phyloP scores from a whole-genome alignment of 2,797 vertebrate genomes.

The Taenioides sp. region DNA sequence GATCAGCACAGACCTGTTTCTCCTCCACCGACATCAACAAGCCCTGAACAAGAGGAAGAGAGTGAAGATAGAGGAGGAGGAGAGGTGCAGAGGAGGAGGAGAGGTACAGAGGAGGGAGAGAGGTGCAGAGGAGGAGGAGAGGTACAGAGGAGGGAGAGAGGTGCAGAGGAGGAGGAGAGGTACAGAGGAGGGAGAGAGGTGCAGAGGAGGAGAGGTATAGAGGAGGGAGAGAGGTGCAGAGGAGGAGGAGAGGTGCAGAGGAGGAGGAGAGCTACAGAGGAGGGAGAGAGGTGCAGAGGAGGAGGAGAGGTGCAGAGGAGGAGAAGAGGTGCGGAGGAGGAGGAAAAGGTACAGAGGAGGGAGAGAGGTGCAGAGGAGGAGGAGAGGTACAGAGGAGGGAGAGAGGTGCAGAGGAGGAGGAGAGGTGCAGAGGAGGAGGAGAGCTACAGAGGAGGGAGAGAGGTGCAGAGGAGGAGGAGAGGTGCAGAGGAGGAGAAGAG shows the following conservation, averaged over 20 bases:
- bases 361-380: neutral
- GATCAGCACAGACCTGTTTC: slow-evolving; percentile 63
- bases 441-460: neutral
- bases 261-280: neutral
- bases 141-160: neutral
- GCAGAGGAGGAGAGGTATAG: neutral
- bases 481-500: neutral
- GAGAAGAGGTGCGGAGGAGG: neutral
- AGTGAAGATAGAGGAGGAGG: neutral
- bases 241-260: neutral
- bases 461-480: neutral
- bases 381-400: neutral
- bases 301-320: neutral
- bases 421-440: neutral
- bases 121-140: neutral
- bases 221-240: neutral
- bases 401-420: too few species aligned
- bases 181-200: neutral
- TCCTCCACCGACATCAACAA: slow-evolving; percentile 75
- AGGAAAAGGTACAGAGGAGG: neutral
- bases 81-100: neutral
- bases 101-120: neutral
- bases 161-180: neutral
- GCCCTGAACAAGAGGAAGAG: slow-evolving; percentile 63
- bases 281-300: neutral